Evolutionary conservation across 2,797 vertebrate species (phyloP).

Genomic region (Eleutherodactylus coqui): DNA sequence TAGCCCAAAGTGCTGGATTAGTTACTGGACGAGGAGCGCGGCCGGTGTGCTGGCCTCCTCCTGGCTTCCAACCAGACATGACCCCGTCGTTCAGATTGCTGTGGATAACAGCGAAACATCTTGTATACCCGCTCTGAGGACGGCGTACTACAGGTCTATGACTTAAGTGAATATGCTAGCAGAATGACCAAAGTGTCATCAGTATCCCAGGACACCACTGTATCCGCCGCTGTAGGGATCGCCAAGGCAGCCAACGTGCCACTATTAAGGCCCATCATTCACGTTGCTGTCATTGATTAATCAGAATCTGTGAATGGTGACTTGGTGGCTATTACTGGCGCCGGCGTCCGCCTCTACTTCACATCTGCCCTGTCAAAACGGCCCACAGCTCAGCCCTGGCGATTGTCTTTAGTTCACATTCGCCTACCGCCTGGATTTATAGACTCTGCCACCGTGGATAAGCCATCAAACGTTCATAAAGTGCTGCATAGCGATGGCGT

Average conservation of each 20-base stretch:
- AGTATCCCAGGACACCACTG: conserved; percentile 89
- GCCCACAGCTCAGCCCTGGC: conserved; percentile 79
- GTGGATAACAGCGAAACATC: conserved; percentile 92
- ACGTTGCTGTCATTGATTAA: conserved; percentile 92
- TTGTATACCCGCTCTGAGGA: conserved; percentile 94
- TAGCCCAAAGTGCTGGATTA: too few relatives aligned
- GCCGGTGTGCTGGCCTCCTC: too few relatives aligned
- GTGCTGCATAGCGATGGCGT: conserved; percentile 93
- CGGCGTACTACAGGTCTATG: conserved; percentile 92
- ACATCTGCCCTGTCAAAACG: conserved; percentile 87
- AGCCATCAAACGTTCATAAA: conserved; percentile 92
- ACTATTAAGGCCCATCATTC: conserved; percentile 92
- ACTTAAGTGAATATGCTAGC: conserved; percentile 89
- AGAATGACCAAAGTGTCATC: conserved; percentile 91
- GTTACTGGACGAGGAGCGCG: too few relatives aligned
- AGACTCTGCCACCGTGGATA: conserved; percentile 91
- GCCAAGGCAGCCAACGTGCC: conserved; percentile 95
- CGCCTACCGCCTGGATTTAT: conserved; percentile 96
- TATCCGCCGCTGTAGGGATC: conserved; percentile 90
- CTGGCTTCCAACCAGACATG: conserved; percentile 76
- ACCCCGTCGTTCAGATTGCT: conserved; percentile 95
- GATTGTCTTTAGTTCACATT: conserved; percentile 87
- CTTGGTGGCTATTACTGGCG: conserved; percentile 89
- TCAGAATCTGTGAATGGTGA: conserved; percentile 94
- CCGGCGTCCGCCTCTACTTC: conserved; percentile 94